Percentiles rank a stretch among this genome's conserved stretches.
phyloP scores from a whole-genome alignment of 2,797 vertebrate genomes.

The Hyperoplus immaculatus region DNA sequence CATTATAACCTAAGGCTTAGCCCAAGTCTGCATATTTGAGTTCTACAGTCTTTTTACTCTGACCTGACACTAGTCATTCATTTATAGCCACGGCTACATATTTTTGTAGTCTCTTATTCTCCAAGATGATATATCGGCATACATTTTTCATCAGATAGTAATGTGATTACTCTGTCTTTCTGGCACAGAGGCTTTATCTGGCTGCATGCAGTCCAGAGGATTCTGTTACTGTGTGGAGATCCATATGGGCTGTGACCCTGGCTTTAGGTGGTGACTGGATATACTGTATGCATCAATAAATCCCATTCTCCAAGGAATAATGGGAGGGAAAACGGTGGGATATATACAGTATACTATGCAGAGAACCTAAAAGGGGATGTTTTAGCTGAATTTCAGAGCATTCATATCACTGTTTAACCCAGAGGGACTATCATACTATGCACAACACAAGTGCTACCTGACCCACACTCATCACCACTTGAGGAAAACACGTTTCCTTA shows the following conservation, averaged over 20 bases:
- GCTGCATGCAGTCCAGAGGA: constrained; percentile 75
- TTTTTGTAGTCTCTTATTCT: constrained; percentile 86
- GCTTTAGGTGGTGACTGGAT: constrained; percentile 77
- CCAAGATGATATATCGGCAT: constrained; percentile 89
- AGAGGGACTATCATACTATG: constrained; percentile 34
- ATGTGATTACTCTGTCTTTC: constrained; percentile 88
- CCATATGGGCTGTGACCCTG: constrained; percentile 77
- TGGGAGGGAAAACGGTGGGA: constrained; percentile 50
- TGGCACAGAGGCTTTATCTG: constrained; percentile 83
- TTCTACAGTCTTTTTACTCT: constrained; percentile 78
- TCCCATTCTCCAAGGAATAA: constrained; percentile 69
- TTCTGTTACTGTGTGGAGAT: constrained; percentile 84
- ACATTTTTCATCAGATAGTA: constrained; percentile 90
- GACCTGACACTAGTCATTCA: constrained; percentile 86
- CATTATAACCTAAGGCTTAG: constrained; percentile 72
- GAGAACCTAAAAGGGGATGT: constrained; percentile 42
- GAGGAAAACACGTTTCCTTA: constrained; percentile 59
- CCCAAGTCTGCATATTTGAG: constrained; percentile 74
- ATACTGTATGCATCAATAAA: constrained; percentile 76
- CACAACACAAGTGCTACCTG: constrained; percentile 45
- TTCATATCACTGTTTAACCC: constrained; percentile 46
- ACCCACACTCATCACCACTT: constrained; percentile 50
- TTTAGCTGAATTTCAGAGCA: constrained; percentile 40
- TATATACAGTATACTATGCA: constrained; percentile 36
- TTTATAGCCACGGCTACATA: constrained; percentile 83